A percentile compares a stretch with the other conserved stretches of the same genome.
Conservation (phyloP, 2,113 vertebrate species). For the Gadus macrocephalus region DNA sequence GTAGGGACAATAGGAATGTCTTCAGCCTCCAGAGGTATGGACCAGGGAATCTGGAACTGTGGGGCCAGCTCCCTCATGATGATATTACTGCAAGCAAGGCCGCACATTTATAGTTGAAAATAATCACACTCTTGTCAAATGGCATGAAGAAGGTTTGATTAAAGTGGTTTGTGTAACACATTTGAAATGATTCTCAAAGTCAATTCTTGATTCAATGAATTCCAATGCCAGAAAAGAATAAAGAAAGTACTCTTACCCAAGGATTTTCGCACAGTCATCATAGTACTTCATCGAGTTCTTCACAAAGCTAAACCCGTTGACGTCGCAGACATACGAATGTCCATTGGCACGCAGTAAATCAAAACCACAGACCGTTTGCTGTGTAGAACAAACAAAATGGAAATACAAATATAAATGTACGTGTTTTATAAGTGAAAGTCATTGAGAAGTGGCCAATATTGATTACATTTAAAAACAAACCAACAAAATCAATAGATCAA, state of each 20-base stretch:
- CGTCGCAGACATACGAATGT: conserved; percentile 90
- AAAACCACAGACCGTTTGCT: conserved; percentile 94
- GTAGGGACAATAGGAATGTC: conserved; percentile 91
- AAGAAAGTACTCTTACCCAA: conserved; percentile 73
- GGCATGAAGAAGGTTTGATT: background rate
- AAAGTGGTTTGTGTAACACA: background rate
- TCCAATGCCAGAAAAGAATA: no score
- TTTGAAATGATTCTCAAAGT: background rate
- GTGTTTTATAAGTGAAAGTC: no score
- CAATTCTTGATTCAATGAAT: background rate
- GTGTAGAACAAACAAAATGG: conserved; percentile 41
- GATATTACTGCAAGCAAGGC: conserved; percentile 74
- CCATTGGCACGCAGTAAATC: conserved; percentile 87
- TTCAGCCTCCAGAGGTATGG: conserved; percentile 87
- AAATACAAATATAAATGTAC: conserved; percentile 5
- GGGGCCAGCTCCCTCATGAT: conserved; percentile 89
- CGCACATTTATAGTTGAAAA: background rate
- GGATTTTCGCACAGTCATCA: conserved; percentile 89
- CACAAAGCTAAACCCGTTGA: conserved; percentile 91
- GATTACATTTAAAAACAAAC: no score
- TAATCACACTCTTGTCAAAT: background rate
- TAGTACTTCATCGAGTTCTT: conserved; percentile 95
- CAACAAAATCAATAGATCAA: no score
- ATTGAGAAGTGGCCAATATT: background rate
- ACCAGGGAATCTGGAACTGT: conserved; percentile 89